These are phyloP conservation scores for Drosophila saltans DNA, from an alignment of 1,140 invertebrate genomes.

Conservation along the genomic window DNA sequence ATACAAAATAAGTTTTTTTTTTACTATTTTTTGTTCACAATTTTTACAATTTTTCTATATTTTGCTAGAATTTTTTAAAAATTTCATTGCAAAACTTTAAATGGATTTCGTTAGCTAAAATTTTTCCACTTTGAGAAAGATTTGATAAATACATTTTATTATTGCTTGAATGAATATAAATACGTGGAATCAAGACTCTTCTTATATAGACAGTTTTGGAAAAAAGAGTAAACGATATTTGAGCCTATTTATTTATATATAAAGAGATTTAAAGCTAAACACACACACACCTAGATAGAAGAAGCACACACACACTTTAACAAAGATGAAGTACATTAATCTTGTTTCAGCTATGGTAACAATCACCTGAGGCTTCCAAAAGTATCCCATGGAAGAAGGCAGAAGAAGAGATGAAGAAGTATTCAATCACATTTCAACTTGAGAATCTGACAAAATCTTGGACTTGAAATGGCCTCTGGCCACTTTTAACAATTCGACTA, in stretches of 20 bases:
- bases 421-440: slow-evolving; percentile 43
- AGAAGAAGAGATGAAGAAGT: slow-evolving; percentile 8
- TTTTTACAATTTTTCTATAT: no score
- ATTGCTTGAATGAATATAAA: no score
- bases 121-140: no score
- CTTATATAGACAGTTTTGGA: no score
- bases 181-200: no score
- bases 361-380: not conserved
- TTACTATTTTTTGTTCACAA: no score
- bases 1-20: no score
- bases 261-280: not conserved
- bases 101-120: no score
- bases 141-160: no score
- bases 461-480: slow-evolving; percentile 26
- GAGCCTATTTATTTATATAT: not conserved
- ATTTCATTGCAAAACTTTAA: no score
- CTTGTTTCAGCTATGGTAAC: slow-evolving; percentile 11
- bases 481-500: slow-evolving; percentile 6
- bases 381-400: no score
- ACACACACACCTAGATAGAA: not conserved
- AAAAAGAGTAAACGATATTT: not conserved
- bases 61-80: no score
- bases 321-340: not conserved
- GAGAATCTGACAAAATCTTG: slow-evolving; percentile 21
- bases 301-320: not conserved